A percentile compares a stretch with the other conserved stretches of the same genome.
Evolutionary conservation across 2,113 vertebrate species (phyloP).

Genomic region (Syngnathus floridae): DNA sequence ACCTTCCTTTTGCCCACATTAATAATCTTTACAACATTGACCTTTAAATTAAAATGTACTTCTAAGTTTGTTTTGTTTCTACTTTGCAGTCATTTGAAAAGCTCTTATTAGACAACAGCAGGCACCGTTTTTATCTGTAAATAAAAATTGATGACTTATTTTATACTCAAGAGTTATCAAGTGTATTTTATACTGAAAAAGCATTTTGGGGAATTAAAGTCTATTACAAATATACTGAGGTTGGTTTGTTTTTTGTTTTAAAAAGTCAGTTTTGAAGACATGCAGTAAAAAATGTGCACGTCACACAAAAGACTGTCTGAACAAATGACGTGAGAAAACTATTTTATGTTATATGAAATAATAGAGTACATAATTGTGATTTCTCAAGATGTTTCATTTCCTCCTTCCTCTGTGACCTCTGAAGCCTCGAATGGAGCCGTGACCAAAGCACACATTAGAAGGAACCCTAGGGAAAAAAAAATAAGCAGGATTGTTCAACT

Average conservation of each 20-base stretch:
- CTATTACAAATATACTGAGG: slow-evolving; percentile 28
- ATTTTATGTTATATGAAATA: slow-evolving; percentile 38
- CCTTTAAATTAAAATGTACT: slow-evolving; percentile 17
- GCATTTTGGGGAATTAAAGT: slow-evolving; percentile 59
- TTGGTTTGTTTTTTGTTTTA: slow-evolving; percentile 8
- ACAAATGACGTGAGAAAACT: not conserved
- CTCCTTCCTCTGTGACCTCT: slow-evolving; percentile 70
- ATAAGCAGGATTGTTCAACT: not conserved
- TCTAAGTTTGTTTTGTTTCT: not conserved
- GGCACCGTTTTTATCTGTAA: slow-evolving; percentile 16
- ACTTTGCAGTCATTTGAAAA: slow-evolving; percentile 30
- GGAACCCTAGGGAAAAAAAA: slow-evolving; percentile 70
- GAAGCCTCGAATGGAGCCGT: slow-evolving; percentile 79
- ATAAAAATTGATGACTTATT: slow-evolving; percentile 26
- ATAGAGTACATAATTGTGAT: not conserved
- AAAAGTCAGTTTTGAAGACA: not conserved
- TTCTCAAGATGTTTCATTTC: slow-evolving; percentile 57
- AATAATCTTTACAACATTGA: not conserved
- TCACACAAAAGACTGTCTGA: not conserved
- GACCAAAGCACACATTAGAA: slow-evolving; percentile 78
- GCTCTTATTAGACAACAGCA: slow-evolving; percentile 8
- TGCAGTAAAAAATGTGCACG: not conserved
- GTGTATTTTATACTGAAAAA: slow-evolving; percentile 47
- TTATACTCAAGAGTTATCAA: slow-evolving; percentile 17
- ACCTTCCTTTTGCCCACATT: not conserved